Evolutionary conservation across 92 coral and sea anemone species (phyloP).

Genomic region (Palythoa grandis): DNA sequence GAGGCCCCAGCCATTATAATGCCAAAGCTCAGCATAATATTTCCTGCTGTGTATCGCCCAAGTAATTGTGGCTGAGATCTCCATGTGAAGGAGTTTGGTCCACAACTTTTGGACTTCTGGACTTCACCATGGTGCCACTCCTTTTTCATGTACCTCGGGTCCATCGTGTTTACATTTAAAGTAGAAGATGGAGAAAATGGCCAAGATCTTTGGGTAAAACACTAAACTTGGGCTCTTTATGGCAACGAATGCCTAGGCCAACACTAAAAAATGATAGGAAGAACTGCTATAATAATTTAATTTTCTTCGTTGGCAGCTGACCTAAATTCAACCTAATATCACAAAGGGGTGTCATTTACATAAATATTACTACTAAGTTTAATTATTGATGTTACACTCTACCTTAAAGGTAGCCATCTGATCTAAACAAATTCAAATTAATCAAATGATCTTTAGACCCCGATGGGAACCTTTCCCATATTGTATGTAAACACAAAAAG

Average conservation of each 20-base stretch:
- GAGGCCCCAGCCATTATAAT: neutral
- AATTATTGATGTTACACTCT: too few species aligned
- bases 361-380: too few species aligned
- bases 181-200: conserved; percentile 6
- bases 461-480: too few species aligned
- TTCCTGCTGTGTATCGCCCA: conserved; percentile 2
- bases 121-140: conserved; percentile 33
- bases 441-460: too few species aligned
- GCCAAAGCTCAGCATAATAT: neutral
- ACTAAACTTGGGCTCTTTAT: conserved; percentile 30
- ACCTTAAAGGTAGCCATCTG: neutral
- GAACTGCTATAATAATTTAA: neutral
- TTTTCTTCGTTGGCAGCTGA: neutral
- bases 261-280: neutral
- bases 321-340: too few species aligned
- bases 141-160: conserved; percentile 23
- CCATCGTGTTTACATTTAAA: conserved; percentile 12
- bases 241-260: neutral
- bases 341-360: too few species aligned
- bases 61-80: neutral
- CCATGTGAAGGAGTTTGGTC: conserved; percentile 13
- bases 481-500: too few species aligned
- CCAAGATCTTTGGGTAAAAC: conserved; percentile 18
- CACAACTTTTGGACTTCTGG: too few species aligned
- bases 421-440: neutral